Conservation (phyloP, 1,140 invertebrate species). For the Drosophila seguyi region DNA sequence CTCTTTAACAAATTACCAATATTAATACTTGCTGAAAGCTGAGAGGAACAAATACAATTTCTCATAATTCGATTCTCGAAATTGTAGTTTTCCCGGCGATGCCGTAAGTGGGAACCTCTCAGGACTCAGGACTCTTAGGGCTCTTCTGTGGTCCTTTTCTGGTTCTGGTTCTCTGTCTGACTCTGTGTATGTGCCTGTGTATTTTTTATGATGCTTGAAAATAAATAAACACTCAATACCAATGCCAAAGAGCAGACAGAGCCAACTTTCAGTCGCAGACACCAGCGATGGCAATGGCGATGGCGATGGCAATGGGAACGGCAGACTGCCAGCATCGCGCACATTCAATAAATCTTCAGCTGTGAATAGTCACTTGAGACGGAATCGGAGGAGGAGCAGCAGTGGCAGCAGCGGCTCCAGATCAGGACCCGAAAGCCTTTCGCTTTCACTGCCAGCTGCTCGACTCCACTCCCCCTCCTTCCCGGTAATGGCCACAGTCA, state of each 20-base stretch:
- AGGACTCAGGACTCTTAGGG: background rate
- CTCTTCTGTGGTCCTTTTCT: slow-evolving; percentile 26
- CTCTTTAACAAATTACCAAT: background rate
- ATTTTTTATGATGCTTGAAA: slow-evolving; percentile 83
- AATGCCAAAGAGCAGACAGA: slow-evolving; percentile 76
- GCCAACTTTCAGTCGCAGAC: slow-evolving; percentile 61
- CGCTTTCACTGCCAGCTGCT: slow-evolving; percentile 64
- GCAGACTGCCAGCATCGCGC: slow-evolving; percentile 55
- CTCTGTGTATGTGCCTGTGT: slow-evolving; percentile 53
- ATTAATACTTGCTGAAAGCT: background rate
- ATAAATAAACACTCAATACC: slow-evolving; percentile 82
- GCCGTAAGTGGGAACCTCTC: slow-evolving; percentile 14
- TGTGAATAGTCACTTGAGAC: slow-evolving; percentile 81
- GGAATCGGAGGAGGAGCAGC: slow-evolving; percentile 24
- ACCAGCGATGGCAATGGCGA: too few relatives aligned
- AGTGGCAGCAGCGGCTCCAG: background rate
- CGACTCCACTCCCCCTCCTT: background rate
- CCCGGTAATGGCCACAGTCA: slow-evolving; percentile 72
- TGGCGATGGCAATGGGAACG: slow-evolving; percentile 15
- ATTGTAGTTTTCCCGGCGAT: background rate
- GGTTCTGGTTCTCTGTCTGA: slow-evolving; percentile 30
- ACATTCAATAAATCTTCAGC: slow-evolving; percentile 81
- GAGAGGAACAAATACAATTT: background rate
- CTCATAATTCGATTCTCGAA: background rate
- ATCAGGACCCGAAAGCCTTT: slow-evolving; percentile 54